Conservation (phyloP, 2,797 vertebrate genomes). For the Arctocebus calabarensis region DNA sequence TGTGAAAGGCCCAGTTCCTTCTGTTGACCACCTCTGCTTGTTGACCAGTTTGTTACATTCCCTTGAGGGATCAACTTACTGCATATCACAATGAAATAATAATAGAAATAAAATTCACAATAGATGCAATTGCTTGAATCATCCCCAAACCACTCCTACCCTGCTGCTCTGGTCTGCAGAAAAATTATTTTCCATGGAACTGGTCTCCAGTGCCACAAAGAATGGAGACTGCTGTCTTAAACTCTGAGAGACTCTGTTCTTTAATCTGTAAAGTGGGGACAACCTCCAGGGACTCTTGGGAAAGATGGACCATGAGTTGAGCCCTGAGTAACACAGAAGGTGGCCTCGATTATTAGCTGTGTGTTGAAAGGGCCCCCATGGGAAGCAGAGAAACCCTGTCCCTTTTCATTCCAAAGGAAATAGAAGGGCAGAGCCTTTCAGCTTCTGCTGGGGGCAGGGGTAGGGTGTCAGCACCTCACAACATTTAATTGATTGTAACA, state of each 20-base stretch:
- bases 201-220: no score
- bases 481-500: constrained; percentile 66
- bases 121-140: no score
- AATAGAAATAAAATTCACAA: no score
- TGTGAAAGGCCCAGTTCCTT: no score
- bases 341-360: background rate
- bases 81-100: no score
- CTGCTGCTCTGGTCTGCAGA: no score
- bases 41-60: no score
- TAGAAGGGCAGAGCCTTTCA: background rate
- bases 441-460: rapidly evolving
- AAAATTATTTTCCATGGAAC: no score
- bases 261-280: background rate
- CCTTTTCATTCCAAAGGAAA: background rate
- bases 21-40: no score
- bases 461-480: background rate
- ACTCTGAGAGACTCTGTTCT: background rate
- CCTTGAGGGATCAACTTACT: no score
- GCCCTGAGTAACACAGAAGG: background rate
- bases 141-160: no score
- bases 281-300: rapidly evolving
- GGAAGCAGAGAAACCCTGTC: background rate
- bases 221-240: background rate
- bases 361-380: rapidly evolving
- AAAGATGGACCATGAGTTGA: rapidly evolving